These are phyloP conservation scores for Iphiclides podalirius DNA, from an alignment of 2,888 invertebrate species.

Conservation along the genomic window DNA sequence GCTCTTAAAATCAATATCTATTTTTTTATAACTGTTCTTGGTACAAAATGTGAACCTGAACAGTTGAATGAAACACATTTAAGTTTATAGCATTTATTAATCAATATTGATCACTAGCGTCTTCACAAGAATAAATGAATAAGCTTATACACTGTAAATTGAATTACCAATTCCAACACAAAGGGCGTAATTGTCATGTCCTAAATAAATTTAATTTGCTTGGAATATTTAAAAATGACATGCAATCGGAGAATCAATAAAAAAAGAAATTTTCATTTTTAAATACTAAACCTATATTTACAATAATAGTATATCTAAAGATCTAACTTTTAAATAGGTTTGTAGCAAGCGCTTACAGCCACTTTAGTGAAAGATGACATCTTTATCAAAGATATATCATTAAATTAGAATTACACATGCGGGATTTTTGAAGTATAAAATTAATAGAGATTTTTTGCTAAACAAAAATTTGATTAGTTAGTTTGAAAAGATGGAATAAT, in stretches of 20 bases:
- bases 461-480: background rate
- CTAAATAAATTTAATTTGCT: constrained; percentile 35
- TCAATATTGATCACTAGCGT: constrained; percentile 35
- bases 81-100: constrained; percentile 55
- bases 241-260: constrained; percentile 36
- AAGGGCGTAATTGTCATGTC: constrained; percentile 4
- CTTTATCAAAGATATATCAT: constrained; percentile 42
- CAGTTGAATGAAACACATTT: constrained; percentile 34
- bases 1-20: no score
- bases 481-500: constrained; percentile 13
- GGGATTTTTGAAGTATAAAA: background rate
- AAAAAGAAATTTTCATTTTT: constrained; percentile 69
- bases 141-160: constrained; percentile 22
- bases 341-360: constrained; percentile 56
- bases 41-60: no score
- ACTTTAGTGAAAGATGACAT: constrained; percentile 46
- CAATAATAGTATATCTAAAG: constrained; percentile 60
- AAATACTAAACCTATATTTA: constrained; percentile 77
- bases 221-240: constrained; percentile 33
- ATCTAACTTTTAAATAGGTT: constrained; percentile 53
- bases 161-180: background rate
- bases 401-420: constrained; percentile 15
- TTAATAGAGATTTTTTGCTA: constrained; percentile 25
- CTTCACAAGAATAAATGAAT: constrained; percentile 33
- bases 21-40: no score